Evolutionary conservation across 2,113 vertebrate species (phyloP), one percentile per base, ranked within the genome.

Genomic region (Fregata magnificens): DNA sequence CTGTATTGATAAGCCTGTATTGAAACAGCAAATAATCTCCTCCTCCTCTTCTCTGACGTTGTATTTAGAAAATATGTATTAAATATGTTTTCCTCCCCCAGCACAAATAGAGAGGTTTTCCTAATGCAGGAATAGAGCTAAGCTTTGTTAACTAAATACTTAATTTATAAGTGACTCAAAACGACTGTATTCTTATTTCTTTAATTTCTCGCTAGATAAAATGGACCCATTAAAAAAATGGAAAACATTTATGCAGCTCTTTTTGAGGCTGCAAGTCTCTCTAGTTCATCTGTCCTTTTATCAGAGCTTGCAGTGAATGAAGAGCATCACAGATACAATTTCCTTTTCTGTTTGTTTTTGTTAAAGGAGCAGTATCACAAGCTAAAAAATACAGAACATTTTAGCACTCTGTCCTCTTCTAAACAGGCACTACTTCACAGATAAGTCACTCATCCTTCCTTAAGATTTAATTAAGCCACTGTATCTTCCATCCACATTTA

Each of bases 221-320:
- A 83, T 67, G 82, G 82, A 95, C 82, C 93, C 90, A 89, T 95
- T 81, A 56, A 96, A 86, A 95, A 95, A 91, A 92, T 36, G 70
- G 91, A 96, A 95, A 77, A 87, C 26, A 80, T 83, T 74, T 45
- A 65, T 34, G 58, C 74, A 95, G 62, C 58, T 88, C 53, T 77
- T 93, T 82, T 40, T 50, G n/a, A 84, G 65, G 55, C 87, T 94
- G 73, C 66, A 71, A 92, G n/a, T 59, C 69, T 93, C 81, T 94
- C 63, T 53, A 81, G 32, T 58, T 77, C 34, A 59, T 65, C 81
- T 82, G 71, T 79, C 31, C n/a, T 96, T 88, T 88, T 17, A 73
- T 45, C 53, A 84, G 78, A 69, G 47, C 50, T 84, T 82, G 63
- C 56, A 95, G 36, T 62, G 49, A 95, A 89, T 47, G 66, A 96